Conservation (phyloP, 2,797 vertebrate genomes). For the Poeciliopsis gracilis region DNA sequence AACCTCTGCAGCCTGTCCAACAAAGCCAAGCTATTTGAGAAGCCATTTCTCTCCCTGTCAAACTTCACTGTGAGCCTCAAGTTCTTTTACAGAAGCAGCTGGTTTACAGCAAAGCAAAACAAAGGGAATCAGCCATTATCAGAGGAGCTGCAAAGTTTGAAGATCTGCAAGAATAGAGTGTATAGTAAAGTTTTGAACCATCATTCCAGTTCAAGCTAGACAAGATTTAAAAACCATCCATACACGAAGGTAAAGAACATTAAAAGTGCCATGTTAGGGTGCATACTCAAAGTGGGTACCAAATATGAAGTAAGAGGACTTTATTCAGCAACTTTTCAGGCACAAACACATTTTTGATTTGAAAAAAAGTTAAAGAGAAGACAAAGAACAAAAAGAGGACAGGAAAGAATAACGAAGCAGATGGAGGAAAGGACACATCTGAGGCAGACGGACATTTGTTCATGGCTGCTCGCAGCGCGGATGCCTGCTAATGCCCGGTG, state of each 20-base stretch:
- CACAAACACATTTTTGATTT: not conserved
- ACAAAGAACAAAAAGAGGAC: not conserved
- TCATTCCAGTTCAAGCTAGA: not conserved
- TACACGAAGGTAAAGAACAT: not conserved
- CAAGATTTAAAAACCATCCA: not conserved
- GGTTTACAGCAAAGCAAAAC: not conserved
- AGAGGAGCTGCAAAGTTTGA: not conserved
- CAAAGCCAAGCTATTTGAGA: slow-evolving; percentile 22
- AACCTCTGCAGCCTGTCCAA: slow-evolving; percentile 27
- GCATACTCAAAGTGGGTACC: not conserved
- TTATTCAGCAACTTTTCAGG: not conserved
- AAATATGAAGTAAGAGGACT: not conserved
- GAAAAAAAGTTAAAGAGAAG: not conserved
- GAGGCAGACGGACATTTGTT: slow-evolving; percentile 25
- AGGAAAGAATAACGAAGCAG: slow-evolving; percentile 4
- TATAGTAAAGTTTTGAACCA: not conserved
- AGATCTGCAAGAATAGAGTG: no score
- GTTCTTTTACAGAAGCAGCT: not conserved
- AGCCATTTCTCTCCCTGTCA: not conserved
- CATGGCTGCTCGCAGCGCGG: slow-evolving; percentile 14
- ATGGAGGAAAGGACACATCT: slow-evolving; percentile 1
- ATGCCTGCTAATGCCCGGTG: slow-evolving; percentile 31
- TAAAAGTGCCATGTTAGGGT: not conserved
- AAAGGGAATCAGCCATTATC: not conserved
- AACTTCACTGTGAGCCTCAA: not conserved